Evolutionary conservation across 2,888 invertebrate species (phyloP).

Genomic region (Parochlus steinenii): DNA sequence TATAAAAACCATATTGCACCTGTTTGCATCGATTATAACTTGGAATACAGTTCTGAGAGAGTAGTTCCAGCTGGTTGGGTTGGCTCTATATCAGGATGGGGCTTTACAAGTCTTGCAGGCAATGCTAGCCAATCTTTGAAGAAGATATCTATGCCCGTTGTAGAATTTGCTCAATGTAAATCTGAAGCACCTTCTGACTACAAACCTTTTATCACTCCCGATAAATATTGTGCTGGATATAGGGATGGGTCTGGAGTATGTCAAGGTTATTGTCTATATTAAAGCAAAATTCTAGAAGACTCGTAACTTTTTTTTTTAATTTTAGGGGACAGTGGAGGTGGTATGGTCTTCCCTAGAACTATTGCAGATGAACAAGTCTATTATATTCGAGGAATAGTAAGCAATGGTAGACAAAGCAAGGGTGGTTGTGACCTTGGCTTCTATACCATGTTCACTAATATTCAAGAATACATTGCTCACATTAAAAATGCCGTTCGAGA

Average conservation of each 20-base stretch:
- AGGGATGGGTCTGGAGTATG: constrained; percentile 13
- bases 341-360: constrained; percentile 1
- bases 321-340: constrained; percentile 3
- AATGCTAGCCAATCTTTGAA: constrained; percentile 11
- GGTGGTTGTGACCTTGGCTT: constrained; percentile 14
- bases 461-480: constrained; percentile 6
- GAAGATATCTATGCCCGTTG: constrained; percentile 12
- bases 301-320: background rate
- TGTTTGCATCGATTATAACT: constrained; percentile 3
- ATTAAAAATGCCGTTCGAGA: constrained; percentile 1
- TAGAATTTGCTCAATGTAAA: constrained; percentile 13
- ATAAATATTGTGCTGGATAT: constrained; percentile 24
- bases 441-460: constrained; percentile 15
- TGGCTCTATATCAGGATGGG: constrained; percentile 12
- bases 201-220: constrained; percentile 17
- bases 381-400: constrained; percentile 20
- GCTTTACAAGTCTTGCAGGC: constrained; percentile 10
- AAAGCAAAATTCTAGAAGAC: background rate
- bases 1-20: constrained; percentile 4
- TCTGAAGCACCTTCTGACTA: constrained; percentile 13
- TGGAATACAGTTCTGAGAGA: no score
- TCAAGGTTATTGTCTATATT: background rate
- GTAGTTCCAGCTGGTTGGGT: no score
- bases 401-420: constrained; percentile 16
- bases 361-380: constrained; percentile 10